Evolutionary conservation across 2,113 vertebrate genomes (phyloP), one percentile per base, ranked within the genome.

Genomic region (Eretmodus cyanostictus): DNA sequence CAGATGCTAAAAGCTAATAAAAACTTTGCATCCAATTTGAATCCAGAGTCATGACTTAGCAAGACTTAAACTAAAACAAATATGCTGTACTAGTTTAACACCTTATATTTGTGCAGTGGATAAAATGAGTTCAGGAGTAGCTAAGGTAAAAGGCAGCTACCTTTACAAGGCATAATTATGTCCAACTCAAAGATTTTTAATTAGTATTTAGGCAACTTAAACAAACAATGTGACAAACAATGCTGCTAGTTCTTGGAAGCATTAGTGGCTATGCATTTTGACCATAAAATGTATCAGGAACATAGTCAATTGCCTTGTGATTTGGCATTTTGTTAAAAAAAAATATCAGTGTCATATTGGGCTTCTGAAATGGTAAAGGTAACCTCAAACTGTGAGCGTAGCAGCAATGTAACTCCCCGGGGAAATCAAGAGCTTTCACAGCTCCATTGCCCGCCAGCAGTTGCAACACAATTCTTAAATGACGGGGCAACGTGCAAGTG

Each of bases 401-500:
- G 92, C 87, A 59, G 89, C 89, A 79, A 81, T 45, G 31, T 51
- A 76, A 22, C 76, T 93, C 95, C 81, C 91, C 1, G 5, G 94
- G 96, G 96, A 96, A 96, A 96, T 96, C 95, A 95, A 83, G 38
- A 36, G 84, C 86, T 86, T 93, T 95, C 89, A 85, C 90, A 89
- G 89, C 92, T 88, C 86, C 92, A 92, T 92, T 93, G 86, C 87
- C 91, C 42, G 68, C 86, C 90, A 91, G 91, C 89, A 80, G 84
- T 54, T 31, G 84, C 89, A 87, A 89, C 88, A 90, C 82, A 83
- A 84, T 89, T 90, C 90, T 53, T 45, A 90, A 93, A 90, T 91
- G 92, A 93, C 91, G 85, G 83, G 79, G 84, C 82, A 63, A 63
- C 27, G 79, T 31, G 86, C 81, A 47, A 17, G 45, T 8, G 17